Evolutionary conservation across 2,113 vertebrate genomes (phyloP).

Genomic region (Trachemys scripta): DNA sequence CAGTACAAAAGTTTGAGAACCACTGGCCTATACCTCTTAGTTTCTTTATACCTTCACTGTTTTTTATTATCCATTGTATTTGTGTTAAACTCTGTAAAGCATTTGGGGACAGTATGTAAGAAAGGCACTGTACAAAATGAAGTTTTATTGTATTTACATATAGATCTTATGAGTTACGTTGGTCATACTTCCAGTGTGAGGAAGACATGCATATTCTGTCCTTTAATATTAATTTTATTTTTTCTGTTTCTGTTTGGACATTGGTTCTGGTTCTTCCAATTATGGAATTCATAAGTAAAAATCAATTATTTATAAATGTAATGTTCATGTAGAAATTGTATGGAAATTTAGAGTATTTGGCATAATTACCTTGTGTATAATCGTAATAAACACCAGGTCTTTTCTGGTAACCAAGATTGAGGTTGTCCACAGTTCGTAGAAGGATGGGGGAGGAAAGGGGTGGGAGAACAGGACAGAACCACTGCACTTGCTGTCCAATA

Average conservation of each 20-base stretch:
- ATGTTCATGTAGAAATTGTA: background rate
- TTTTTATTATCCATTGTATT: conserved; percentile 25
- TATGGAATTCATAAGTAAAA: background rate
- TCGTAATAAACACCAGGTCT: conserved; percentile 21
- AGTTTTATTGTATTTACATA: background rate
- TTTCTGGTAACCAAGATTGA: conserved; percentile 41
- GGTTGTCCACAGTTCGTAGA: conserved; percentile 57
- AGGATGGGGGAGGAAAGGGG: conserved; percentile 76
- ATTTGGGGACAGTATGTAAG: background rate
- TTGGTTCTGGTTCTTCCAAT: conserved; percentile 15
- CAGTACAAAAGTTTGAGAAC: too few species aligned
- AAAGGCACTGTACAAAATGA: background rate
- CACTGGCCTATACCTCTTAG: conserved; percentile 23
- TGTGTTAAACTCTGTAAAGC: background rate
- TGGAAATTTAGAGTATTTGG: conserved; percentile 31
- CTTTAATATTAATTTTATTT: conserved; percentile 13
- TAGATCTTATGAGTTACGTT: conserved; percentile 33
- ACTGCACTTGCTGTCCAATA: conserved; percentile 71
- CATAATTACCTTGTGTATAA: conserved; percentile 52
- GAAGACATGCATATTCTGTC: background rate
- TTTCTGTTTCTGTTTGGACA: background rate
- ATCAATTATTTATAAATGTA: background rate
- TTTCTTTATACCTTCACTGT: conserved; percentile 34
- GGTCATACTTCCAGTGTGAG: conserved; percentile 26
- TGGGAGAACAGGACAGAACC: conserved; percentile 70